A percentile compares a stretch with the other conserved stretches of the same genome.
These are phyloP conservation scores for Parelbella ahira DNA, from an alignment of 2,888 invertebrate genomes.

Conservation along the genomic window DNA sequence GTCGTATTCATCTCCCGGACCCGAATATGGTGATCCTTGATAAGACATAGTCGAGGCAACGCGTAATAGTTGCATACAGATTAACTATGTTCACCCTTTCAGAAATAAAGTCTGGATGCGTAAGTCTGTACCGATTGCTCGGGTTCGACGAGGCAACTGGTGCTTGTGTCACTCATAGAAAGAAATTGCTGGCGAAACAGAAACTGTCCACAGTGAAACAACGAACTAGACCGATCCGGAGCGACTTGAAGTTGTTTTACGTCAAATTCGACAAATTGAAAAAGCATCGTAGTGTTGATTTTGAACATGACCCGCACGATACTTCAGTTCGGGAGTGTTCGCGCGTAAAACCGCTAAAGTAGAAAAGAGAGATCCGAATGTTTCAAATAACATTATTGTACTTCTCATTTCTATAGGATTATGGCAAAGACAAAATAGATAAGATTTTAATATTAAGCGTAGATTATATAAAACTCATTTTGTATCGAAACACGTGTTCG, in stretches of 20 bases:
- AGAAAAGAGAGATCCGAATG: no score
- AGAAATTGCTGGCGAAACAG: slow-evolving; percentile 49
- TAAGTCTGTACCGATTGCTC: slow-evolving; percentile 42
- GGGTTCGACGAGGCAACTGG: slow-evolving; percentile 48
- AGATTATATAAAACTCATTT: no score
- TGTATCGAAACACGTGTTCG: no score
- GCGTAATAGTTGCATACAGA: slow-evolving; percentile 80
- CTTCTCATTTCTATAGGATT: no score
- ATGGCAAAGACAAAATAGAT: no score
- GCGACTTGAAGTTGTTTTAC: slow-evolving; percentile 60
- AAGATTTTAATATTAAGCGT: no score
- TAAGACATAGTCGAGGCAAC: slow-evolving; percentile 82
- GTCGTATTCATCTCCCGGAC: slow-evolving; percentile 86
- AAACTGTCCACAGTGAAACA: slow-evolving; percentile 48
- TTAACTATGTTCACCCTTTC: slow-evolving; percentile 64
- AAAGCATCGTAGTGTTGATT: slow-evolving; percentile 55
- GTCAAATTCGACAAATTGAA: slow-evolving; percentile 60
- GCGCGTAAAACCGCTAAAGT: background rate
- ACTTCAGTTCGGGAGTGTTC: background rate
- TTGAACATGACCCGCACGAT: slow-evolving; percentile 2
- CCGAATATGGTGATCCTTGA: slow-evolving; percentile 85
- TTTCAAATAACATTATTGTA: no score
- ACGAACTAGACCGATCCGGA: slow-evolving; percentile 52
- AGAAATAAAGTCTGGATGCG: slow-evolving; percentile 57
- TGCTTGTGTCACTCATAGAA: slow-evolving; percentile 67